Evolutionary conservation across 2,888 invertebrate species (phyloP).

Genomic region (Diploptera punctata): DNA sequence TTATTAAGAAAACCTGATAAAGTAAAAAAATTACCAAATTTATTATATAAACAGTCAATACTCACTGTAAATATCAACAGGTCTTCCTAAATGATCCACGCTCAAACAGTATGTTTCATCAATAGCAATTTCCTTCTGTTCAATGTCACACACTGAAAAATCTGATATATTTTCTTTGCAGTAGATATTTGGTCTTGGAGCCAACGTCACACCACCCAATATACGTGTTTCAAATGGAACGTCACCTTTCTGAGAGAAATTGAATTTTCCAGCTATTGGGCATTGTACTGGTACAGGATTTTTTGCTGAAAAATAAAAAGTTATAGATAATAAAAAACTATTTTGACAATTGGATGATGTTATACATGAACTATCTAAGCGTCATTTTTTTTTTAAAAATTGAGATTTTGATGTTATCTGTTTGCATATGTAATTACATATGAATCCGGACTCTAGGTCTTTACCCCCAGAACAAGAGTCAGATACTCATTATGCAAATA

Average conservation of each 20-base stretch:
- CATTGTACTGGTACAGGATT: conserved; percentile 92
- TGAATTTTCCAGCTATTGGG: conserved; percentile 96
- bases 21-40: too few relatives aligned
- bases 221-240: conserved; percentile 92
- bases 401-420: too few relatives aligned
- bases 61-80: conserved; percentile 91
- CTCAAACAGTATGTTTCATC: conserved; percentile 96
- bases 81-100: conserved; percentile 94
- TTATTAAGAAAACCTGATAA: too few relatives aligned
- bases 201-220: conserved; percentile 92
- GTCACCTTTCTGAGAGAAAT: conserved; percentile 91
- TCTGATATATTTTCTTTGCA: conserved; percentile 95
- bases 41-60: conserved; percentile 27
- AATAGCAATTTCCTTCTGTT: conserved; percentile 91
- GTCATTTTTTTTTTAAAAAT: too few relatives aligned
- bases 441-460: too few relatives aligned
- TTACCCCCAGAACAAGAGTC: too few relatives aligned
- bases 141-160: conserved; percentile 93
- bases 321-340: too few relatives aligned
- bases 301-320: conserved; percentile 62
- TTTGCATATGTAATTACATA: too few relatives aligned
- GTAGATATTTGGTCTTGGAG: conserved; percentile 90
- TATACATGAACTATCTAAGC: too few relatives aligned
- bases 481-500: too few relatives aligned
- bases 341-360: too few relatives aligned